Evolutionary conservation across 2,888 invertebrate species (phyloP).

Genomic region (Dendrolimus pini): DNA sequence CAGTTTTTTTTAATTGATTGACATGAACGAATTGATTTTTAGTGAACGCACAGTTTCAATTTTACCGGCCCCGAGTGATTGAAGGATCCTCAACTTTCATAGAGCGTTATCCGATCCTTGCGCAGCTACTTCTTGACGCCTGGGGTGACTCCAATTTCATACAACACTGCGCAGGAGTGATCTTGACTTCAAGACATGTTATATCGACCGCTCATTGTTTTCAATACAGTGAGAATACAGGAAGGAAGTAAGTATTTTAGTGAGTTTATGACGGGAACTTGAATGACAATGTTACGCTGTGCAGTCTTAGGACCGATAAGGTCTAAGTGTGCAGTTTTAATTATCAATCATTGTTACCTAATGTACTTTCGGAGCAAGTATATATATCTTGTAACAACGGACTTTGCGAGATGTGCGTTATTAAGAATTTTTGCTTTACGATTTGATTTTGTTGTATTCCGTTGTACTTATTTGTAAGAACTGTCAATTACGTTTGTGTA

Average conservation of each 20-base stretch:
- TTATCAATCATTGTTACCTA: no score
- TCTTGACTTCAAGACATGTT: constrained; percentile 55
- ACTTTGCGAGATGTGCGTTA: no score
- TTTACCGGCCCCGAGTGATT: constrained; percentile 39
- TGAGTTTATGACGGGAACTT: no score
- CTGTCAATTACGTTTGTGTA: no score
- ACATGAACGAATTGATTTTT: constrained; percentile 13
- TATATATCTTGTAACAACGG: no score
- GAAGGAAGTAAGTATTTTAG: constrained; percentile 44
- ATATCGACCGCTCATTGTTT: constrained; percentile 65
- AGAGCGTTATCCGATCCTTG: constrained; percentile 51
- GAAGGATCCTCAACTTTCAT: constrained; percentile 55
- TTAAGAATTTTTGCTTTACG: no score
- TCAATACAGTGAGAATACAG: constrained; percentile 48
- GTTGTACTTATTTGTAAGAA: no score
- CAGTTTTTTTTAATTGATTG: background rate
- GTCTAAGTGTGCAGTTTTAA: no score
- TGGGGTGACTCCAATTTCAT: constrained; percentile 49
- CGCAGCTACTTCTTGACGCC: constrained; percentile 52
- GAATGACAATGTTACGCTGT: no score
- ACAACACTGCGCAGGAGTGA: constrained; percentile 63
- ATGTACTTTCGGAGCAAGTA: no score
- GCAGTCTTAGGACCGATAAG: no score
- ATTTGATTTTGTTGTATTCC: no score
- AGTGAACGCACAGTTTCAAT: constrained; percentile 31